Percentiles rank a stretch among this genome's conserved stretches.
Conservation (phyloP, 2,113 vertebrate genomes). For the Alectura lathami region DNA sequence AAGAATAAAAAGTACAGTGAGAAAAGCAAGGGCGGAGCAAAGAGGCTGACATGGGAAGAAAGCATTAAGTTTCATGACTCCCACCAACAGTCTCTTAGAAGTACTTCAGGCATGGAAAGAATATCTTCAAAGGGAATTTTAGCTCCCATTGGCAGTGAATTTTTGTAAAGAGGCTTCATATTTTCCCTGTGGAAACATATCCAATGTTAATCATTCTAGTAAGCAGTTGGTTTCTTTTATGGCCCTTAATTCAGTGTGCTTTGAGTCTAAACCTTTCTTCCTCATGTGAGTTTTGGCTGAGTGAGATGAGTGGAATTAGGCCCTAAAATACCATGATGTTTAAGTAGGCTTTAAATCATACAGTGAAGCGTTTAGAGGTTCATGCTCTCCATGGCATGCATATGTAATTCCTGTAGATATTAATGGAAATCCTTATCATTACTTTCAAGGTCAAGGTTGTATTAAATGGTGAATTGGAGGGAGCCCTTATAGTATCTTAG, state of each 20-base stretch:
- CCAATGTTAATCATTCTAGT: slow-evolving; percentile 34
- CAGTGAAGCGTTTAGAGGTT: slow-evolving; percentile 25
- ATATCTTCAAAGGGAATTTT: neutral
- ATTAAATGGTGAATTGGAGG: neutral
- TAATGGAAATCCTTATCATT: neutral
- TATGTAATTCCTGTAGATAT: slow-evolving; percentile 25
- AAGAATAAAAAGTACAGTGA: neutral
- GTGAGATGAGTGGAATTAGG: neutral
- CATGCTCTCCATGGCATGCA: neutral
- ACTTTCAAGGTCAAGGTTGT: slow-evolving; percentile 45
- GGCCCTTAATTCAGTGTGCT: slow-evolving; percentile 9
- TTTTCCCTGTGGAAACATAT: slow-evolving; percentile 33
- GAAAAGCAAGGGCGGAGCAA: neutral
- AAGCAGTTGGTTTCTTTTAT: slow-evolving; percentile 52
- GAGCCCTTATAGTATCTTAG: neutral
- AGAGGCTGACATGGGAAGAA: neutral
- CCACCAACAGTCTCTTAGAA: neutral
- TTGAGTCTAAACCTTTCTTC: slow-evolving; percentile 39
- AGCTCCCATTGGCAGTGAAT: neutral
- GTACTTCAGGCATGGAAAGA: neutral
- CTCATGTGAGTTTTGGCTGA: slow-evolving; percentile 23
- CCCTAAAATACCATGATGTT: slow-evolving; percentile 31
- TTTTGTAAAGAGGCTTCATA: slow-evolving; percentile 9
- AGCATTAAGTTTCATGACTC: neutral
- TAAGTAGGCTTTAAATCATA: slow-evolving; percentile 39